Percentiles rank a stretch among this genome's conserved stretches.
Conservation (phyloP, 2,797 vertebrate genomes). For the Heliangelus exortis region DNA sequence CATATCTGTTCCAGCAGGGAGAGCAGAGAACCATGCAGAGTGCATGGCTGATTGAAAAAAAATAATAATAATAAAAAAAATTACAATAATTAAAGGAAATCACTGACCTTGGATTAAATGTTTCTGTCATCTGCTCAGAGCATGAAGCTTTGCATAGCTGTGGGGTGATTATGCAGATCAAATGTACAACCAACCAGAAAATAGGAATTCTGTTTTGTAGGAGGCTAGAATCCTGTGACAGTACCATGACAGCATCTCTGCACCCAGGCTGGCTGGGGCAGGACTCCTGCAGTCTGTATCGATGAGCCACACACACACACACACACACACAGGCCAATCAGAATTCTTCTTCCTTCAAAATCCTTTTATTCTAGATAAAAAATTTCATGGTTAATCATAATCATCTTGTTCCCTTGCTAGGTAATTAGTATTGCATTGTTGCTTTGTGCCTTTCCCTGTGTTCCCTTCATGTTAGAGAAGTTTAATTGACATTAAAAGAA, state of each 20-base stretch:
- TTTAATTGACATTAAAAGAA: constrained; percentile 69
- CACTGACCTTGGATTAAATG: constrained; percentile 52
- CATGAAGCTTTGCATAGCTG: not conserved
- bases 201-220: not conserved
- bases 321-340: not conserved
- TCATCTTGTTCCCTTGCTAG: constrained; percentile 71
- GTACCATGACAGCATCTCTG: not conserved
- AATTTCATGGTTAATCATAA: constrained; percentile 65
- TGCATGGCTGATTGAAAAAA: not conserved
- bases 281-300: not conserved
- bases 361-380: constrained; percentile 57
- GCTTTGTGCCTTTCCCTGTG: constrained; percentile 51
- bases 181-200: constrained; percentile 45
- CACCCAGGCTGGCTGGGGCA: not conserved
- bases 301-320: not conserved
- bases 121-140: constrained; percentile 22
- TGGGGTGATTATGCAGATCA: constrained; percentile 29
- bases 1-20: not conserved
- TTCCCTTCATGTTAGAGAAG: constrained; percentile 64
- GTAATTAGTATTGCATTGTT: constrained; percentile 75
- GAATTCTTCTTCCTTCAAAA: not conserved
- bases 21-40: not conserved
- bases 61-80: not conserved
- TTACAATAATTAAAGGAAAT: constrained; percentile 47
- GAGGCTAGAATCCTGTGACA: not conserved